Evolutionary conservation across 2,797 vertebrate genomes (phyloP).

Genomic region (Silurus lanzhouensis): DNA sequence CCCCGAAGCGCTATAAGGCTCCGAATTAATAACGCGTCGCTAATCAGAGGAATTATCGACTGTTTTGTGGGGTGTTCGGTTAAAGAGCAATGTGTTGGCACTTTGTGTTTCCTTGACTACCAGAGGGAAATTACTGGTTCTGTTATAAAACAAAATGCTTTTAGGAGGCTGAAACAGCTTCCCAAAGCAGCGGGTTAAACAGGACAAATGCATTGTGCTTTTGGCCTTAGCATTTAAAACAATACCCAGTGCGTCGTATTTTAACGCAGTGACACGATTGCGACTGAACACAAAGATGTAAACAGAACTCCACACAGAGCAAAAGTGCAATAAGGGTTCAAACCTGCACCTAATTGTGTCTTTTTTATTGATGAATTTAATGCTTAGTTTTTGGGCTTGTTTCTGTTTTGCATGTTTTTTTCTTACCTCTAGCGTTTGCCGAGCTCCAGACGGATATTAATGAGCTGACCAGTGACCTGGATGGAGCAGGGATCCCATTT

Average conservation of each 20-base stretch:
- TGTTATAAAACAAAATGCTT: neutral
- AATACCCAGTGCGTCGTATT: neutral
- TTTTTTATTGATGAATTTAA: neutral
- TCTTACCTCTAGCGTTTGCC: conserved; percentile 84
- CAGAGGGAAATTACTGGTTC: neutral
- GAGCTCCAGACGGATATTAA: conserved; percentile 98
- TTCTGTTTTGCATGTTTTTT: neutral
- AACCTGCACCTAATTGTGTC: neutral
- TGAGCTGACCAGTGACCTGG: conserved; percentile 95
- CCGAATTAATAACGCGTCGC: neutral
- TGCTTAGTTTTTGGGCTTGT: neutral
- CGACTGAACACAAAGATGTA: neutral
- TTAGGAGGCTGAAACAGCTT: neutral
- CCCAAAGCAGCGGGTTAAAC: neutral
- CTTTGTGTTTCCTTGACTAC: conserved; percentile 5
- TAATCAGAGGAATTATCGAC: conserved; percentile 14
- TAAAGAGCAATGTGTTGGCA: neutral
- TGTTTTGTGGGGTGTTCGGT: neutral
- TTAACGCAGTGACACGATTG: neutral
- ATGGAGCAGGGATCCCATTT: conserved; percentile 96
- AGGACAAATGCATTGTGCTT: neutral
- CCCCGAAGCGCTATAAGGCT: neutral
- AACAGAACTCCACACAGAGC: neutral
- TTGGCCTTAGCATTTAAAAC: neutral
- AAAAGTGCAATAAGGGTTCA: neutral